A percentile compares a stretch with the other conserved stretches of the same genome.
These are phyloP conservation scores for Melanotaenia parkinsoni DNA, from an alignment of 2,797 vertebrate genomes.

Conservation along the genomic window DNA sequence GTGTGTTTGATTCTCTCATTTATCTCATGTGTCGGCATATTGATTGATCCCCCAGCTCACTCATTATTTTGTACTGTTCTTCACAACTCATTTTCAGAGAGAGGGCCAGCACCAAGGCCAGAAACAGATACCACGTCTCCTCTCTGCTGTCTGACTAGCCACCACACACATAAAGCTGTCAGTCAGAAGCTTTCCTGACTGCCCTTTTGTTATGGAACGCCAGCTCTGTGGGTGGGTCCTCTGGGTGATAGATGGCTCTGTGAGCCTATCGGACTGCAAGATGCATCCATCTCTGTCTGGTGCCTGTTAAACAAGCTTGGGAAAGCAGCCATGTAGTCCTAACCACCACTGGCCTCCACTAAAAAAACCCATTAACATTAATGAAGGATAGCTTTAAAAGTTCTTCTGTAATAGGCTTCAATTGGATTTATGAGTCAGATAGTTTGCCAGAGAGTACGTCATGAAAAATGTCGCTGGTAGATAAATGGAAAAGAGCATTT, in stretches of 20 bases:
- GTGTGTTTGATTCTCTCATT: conserved; percentile 74
- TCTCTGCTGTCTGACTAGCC: conserved; percentile 72
- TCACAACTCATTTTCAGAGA: conserved; percentile 80
- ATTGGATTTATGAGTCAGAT: conserved; percentile 82
- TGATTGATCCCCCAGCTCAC: conserved; percentile 79
- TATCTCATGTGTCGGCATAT: conserved; percentile 75
- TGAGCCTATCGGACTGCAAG: conserved; percentile 79
- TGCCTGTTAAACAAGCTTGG: conserved; percentile 84
- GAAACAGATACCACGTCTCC: conserved; percentile 74
- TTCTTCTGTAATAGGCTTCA: conserved; percentile 82
- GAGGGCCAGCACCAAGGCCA: conserved; percentile 61
- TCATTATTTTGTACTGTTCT: conserved; percentile 80
- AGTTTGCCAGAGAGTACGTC: conserved; percentile 79
- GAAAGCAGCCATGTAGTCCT: conserved; percentile 84
- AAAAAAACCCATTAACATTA: conserved; percentile 85
- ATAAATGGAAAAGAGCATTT: conserved; percentile 75
- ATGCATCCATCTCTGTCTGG: conserved; percentile 80
- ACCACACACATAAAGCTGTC: conserved; percentile 80
- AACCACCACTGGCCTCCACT: conserved; percentile 83
- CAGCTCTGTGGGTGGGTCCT: conserved; percentile 80
- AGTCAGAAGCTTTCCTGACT: conserved; percentile 77
- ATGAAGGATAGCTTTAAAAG: conserved; percentile 86
- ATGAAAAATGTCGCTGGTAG: conserved; percentile 76
- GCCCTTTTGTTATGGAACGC: conserved; percentile 80
- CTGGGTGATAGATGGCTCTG: conserved; percentile 77